Percentiles rank a stretch among this genome's conserved stretches.
Conservation (phyloP, 2,797 vertebrate genomes). For the Mergus octosetaceus region DNA sequence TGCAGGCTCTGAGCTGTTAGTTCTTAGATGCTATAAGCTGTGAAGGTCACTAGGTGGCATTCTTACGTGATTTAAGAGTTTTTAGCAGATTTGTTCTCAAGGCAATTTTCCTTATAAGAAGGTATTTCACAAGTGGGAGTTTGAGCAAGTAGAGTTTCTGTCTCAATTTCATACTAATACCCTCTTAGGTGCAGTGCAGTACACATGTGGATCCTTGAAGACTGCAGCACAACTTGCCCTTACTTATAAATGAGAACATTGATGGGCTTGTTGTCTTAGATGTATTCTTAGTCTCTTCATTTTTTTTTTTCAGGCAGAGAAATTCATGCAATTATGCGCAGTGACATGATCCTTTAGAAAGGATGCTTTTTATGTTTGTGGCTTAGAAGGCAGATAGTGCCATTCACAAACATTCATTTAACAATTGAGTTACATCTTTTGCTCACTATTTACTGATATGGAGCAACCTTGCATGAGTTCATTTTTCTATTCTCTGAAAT, state of each 20-base stretch:
- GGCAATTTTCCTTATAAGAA: background rate
- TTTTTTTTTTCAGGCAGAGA: background rate
- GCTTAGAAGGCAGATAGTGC: background rate
- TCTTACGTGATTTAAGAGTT: background rate
- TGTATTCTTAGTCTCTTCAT: background rate
- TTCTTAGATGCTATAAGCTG: background rate
- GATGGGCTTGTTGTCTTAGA: background rate
- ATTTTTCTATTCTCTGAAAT: background rate
- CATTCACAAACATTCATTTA: background rate
- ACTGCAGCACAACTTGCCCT: background rate
- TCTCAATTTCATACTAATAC: background rate
- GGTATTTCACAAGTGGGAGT: background rate
- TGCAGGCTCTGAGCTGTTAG: background rate
- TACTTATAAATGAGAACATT: background rate
- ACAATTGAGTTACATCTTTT: background rate
- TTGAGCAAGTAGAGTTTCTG: background rate
- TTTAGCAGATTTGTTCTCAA: background rate
- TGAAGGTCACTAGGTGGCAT: constrained; percentile 38
- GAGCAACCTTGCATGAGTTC: background rate
- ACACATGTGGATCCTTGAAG: background rate
- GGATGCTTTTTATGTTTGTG: background rate
- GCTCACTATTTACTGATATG: background rate
- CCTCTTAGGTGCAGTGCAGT: background rate
- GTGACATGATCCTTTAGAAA: background rate
- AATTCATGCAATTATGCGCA: background rate